Evolutionary conservation across 2,113 vertebrate species (phyloP), one percentile per base, ranked within the genome.

Genomic region (Labrus mixtus): DNA sequence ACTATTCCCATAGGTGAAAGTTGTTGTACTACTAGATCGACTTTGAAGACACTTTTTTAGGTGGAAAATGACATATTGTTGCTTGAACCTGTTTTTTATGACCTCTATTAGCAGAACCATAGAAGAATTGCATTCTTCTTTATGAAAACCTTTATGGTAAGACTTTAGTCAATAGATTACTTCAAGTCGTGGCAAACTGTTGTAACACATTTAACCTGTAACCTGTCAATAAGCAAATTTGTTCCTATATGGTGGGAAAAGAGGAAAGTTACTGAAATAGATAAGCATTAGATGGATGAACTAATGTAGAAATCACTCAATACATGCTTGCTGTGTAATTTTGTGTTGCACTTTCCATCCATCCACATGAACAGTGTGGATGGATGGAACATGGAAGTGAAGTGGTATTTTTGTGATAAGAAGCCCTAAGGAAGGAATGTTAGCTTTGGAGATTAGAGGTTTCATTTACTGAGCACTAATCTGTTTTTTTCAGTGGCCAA

Each of bases 271-370:
- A 58, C 22, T 62, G 50, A 56, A 20, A 62, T 22, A 68, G 69
- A 73, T 62, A 63, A 74, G 51, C 43, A 74, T 41, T 64, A 51
- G 50, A 77, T 23, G 37, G 15, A 45, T 46, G n/a, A 76, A 41
- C 3, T 41, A 41, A 41, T 41, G 39, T 11, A 41, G 6, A 48
- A 48, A 48, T 48, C 46, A 41, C 61, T 43, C 45, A 29, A 22
- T 25, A 15, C 22, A 41, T 43, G 36, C 60, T 51, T 36, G 23
- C 10, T 6, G 56, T 64, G 41, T 43, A 9, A n/a, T 25, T 62
- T 48, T 77, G 29, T 39, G 8, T 48, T 41, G n/a, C 33, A 43
- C n/a, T 45, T 68, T 59, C 12, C 20, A 53, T 45, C 37, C 19
- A 15, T 54, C 64, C 48, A 17, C 64, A 68, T 45, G 19, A 29